Evolutionary conservation across 2,113 vertebrate species (phyloP).

Genomic region (Thalassoma bifasciatum): DNA sequence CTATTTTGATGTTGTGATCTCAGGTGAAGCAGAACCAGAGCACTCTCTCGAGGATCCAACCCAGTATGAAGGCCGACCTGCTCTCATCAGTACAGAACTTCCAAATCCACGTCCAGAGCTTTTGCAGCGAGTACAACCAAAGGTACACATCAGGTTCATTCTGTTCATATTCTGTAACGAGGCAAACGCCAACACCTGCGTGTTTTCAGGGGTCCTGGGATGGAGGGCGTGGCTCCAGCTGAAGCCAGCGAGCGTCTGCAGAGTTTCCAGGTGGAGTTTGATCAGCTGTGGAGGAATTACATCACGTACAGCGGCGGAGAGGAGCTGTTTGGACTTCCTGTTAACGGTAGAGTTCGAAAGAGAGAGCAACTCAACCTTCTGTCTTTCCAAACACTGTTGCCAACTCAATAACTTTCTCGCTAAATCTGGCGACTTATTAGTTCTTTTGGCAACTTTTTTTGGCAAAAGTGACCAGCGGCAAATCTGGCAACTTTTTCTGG

Average conservation of each 20-base stretch:
- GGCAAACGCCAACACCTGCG: not conserved
- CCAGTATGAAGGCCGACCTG: conserved; percentile 86
- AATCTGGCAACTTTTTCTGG: too few relatives aligned
- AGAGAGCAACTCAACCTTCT: too few relatives aligned
- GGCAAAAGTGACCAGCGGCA: too few relatives aligned
- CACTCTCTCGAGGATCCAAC: conserved; percentile 82
- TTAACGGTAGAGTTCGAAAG: conserved; percentile 76
- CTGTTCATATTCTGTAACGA: too few relatives aligned
- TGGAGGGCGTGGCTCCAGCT: conserved; percentile 78
- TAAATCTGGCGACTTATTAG: too few relatives aligned
- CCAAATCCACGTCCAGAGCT: conserved; percentile 73
- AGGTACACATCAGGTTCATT: conserved; percentile 68
- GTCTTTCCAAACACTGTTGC: too few relatives aligned
- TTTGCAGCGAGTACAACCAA: conserved; percentile 81
- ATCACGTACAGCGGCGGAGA: conserved; percentile 83
- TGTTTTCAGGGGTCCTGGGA: conserved; percentile 79
- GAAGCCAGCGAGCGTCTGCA: conserved; percentile 87
- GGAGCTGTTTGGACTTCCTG: conserved; percentile 86
- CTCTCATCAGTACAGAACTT: conserved; percentile 78
- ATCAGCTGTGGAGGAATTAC: conserved; percentile 87
- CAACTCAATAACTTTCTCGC: too few relatives aligned
- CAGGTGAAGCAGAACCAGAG: conserved; percentile 84
- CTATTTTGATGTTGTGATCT: conserved; percentile 26
- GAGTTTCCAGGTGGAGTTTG: conserved; percentile 85
- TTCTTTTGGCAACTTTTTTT: too few relatives aligned